Evolutionary conservation across 2,113 vertebrate species (phyloP).

Genomic region (Urocitellus parryii): DNA sequence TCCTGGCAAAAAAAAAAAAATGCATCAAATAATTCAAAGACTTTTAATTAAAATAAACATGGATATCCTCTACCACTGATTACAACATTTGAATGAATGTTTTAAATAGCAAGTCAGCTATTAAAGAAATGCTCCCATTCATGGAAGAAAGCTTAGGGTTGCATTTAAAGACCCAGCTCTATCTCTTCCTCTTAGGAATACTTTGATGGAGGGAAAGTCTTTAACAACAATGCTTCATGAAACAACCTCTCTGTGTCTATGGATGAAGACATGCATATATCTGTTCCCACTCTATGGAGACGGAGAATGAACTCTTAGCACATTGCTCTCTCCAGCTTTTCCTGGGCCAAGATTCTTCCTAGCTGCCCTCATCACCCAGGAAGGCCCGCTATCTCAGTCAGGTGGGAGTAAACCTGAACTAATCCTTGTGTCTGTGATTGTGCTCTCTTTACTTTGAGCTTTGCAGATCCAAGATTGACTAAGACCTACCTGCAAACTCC

Average conservation of each 20-base stretch:
- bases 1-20: background rate
- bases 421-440: background rate
- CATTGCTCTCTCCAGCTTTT: background rate
- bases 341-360: background rate
- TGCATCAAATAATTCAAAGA: background rate
- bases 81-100: background rate
- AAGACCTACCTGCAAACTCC: slow-evolving; percentile 43
- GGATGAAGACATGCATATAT: background rate
- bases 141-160: background rate
- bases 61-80: background rate
- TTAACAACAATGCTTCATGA: background rate
- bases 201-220: background rate
- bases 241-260: background rate
- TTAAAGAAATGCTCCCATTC: background rate
- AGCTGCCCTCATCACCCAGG: background rate
- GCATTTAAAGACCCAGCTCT: background rate
- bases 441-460: background rate
- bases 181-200: background rate
- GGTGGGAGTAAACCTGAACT: background rate
- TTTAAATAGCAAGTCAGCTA: background rate
- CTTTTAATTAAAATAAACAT: background rate
- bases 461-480: background rate
- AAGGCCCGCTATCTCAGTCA: background rate
- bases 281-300: background rate
- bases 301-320: background rate